phyloP scores from a whole-genome alignment of 1,140 invertebrate genomes.

The Zaprionus africanus region DNA sequence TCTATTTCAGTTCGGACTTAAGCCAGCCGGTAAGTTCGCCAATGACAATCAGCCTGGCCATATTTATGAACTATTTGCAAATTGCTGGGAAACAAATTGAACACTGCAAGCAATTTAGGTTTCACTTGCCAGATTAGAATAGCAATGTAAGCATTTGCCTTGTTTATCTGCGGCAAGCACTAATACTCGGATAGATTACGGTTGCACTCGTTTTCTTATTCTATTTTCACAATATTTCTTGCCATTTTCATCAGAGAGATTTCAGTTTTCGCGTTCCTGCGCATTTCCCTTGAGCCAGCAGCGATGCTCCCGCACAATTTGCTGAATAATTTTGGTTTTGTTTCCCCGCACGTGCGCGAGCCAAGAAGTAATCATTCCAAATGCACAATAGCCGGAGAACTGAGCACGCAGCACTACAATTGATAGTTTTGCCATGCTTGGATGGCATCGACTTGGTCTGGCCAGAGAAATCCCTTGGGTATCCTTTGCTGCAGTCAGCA shows the following conservation, averaged over 20 bases:
- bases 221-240: slow-evolving; percentile 42
- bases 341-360: slow-evolving; percentile 17
- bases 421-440: slow-evolving; percentile 58
- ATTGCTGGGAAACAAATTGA: slow-evolving; percentile 1
- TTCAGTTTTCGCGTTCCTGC: slow-evolving; percentile 13
- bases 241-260: slow-evolving; percentile 48
- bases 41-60: slow-evolving; percentile 33
- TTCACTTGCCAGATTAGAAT: slow-evolving; percentile 16
- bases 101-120: slow-evolving; percentile 31
- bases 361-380: slow-evolving; percentile 69
- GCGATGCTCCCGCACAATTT: slow-evolving; percentile 41
- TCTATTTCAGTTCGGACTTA: slow-evolving; percentile 78
- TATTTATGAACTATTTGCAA: slow-evolving; percentile 68
- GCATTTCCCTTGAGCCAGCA: slow-evolving; percentile 38
- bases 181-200: slow-evolving; percentile 27
- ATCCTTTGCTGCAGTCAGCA: neutral
- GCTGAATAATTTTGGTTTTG: slow-evolving; percentile 66
- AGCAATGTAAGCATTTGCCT: slow-evolving; percentile 5
- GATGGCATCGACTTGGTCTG: slow-evolving; percentile 23
- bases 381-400: slow-evolving; percentile 64
- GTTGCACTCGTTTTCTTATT: slow-evolving; percentile 5
- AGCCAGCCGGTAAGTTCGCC: slow-evolving; percentile 70
- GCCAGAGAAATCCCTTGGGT: slow-evolving; percentile 3
- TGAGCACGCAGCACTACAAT: slow-evolving; percentile 44
- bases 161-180: neutral